Evolutionary conservation across 2,113 vertebrate species (phyloP), one percentile per base, ranked within the genome.

Genomic region (Austrofundulus limnaeus): DNA sequence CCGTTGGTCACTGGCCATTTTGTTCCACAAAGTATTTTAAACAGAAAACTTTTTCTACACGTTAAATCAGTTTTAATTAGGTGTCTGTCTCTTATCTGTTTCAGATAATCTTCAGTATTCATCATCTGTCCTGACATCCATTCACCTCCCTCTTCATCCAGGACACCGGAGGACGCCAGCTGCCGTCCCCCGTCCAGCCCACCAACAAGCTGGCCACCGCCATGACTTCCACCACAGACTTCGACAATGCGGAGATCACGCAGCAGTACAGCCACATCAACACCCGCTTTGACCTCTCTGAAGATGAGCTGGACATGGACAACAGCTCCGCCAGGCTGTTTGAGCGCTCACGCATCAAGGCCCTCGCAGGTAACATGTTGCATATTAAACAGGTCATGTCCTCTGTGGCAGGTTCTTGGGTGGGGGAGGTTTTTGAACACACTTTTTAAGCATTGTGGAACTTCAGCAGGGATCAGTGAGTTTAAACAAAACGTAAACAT

Each of bases 331-430:
- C 95, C 0, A 87, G 97, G 49, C 94, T 96, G 64, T 99, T 98
- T 0, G 97, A 99, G 86, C 94, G 97, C 80, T 99, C 97, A 31
- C 94, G 97, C 90, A 99, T 99, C 93, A 98, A 98, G 90, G 96
- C 96, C 46, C 92, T 99, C 41, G 97, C 97, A 94, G 97, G 97
- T 99, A 88, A 90, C 83, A 59, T 47, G 24, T 19, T 57, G 75
- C 56, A 80, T 79, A 41, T 59, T 54, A 68, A 76, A 71, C 58
- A 66, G 72, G 43, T 63, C 2, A 25, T 4, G 49, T 65, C 73
- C 81, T 63, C 12, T 20, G 59, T 48, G 51, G 13, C 66, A 45
- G 28, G 73, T 66, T 28, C 25, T 28, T 3, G 25, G 25, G 7
- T 28, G 25, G 25, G 25, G 3, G 25, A 28, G 25, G 25, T 28